Evolutionary conservation across 2,888 invertebrate genomes (phyloP).

Genomic region (Hydrotaea diabolus): DNA sequence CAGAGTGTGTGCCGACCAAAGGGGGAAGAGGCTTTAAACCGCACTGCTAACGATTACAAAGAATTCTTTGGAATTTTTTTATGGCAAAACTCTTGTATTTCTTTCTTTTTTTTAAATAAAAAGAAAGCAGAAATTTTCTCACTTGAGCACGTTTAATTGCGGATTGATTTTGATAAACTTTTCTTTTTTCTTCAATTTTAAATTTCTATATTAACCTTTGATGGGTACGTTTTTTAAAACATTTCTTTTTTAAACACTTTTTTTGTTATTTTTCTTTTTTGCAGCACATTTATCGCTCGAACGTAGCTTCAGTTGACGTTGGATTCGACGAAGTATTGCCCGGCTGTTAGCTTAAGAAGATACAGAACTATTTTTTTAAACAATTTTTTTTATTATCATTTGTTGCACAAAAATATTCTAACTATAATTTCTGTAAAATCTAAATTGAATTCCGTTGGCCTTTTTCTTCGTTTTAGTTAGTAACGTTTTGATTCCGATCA

Average conservation of each 20-base stretch:
- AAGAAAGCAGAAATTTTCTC: constrained; percentile 13
- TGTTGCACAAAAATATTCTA: constrained; percentile 31
- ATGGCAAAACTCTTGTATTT: not conserved
- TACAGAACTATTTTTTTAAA: not conserved
- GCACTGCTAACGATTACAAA: not conserved
- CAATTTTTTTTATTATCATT: constrained; percentile 7
- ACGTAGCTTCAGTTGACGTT: constrained; percentile 19
- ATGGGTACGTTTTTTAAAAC: not conserved
- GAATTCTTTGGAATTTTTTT: constrained; percentile 30
- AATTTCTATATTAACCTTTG: not conserved
- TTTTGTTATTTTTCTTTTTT: not conserved
- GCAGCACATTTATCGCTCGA: constrained; percentile 40
- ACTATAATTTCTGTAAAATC: constrained; percentile 19
- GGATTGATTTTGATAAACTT: constrained; percentile 7
- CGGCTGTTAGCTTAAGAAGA: not conserved
- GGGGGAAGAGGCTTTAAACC: not conserved
- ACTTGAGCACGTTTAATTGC: constrained; percentile 35
- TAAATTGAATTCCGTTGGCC: not conserved
- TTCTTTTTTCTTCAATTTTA: constrained; percentile 15
- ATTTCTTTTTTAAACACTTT: not conserved
- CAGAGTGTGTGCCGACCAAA: not conserved
- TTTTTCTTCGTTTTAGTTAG: constrained; percentile 44
- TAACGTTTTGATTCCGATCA: constrained; percentile 6
- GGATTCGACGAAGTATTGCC: constrained; percentile 27
- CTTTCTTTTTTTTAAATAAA: not conserved